Evolutionary conservation across 2,797 vertebrate species (phyloP).

Genomic region (Chrosomus eos): DNA sequence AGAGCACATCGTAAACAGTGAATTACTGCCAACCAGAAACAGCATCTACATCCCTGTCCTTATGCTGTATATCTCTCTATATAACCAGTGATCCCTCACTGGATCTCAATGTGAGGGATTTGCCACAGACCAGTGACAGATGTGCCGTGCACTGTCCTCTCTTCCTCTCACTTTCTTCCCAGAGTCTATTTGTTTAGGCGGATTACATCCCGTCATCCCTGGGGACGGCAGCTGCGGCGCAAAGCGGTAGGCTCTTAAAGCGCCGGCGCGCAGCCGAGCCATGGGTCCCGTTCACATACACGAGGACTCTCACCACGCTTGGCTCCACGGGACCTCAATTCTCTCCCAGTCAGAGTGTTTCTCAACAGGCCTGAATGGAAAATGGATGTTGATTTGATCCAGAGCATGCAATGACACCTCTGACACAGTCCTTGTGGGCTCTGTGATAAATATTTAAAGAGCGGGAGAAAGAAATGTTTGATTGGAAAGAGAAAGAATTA

Average conservation of each 20-base stretch:
- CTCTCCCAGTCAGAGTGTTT: conserved; percentile 24
- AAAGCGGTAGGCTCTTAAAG: conserved; percentile 45
- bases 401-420: conserved; percentile 26
- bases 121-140: conserved; percentile 43
- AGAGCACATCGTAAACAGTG: conserved; percentile 28
- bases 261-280: neutral
- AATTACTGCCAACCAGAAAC: conserved; percentile 12
- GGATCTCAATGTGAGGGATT: conserved; percentile 43
- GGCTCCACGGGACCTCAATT: conserved; percentile 15
- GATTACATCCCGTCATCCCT: conserved; percentile 57
- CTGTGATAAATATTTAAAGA: conserved; percentile 45
- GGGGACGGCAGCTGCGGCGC: conserved; percentile 2
- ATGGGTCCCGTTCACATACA: neutral
- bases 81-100: conserved; percentile 31
- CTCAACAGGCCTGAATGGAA: conserved; percentile 35
- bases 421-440: conserved; percentile 45
- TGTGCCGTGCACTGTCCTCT: conserved; percentile 9
- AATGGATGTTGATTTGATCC: conserved; percentile 46
- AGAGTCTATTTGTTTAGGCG: conserved; percentile 54
- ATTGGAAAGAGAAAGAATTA: conserved; percentile 25
- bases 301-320: conserved; percentile 2
- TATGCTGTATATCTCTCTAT: conserved; percentile 9
- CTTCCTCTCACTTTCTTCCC: conserved; percentile 33
- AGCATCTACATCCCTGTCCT: neutral
- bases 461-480: conserved; percentile 18